Evolutionary conservation across 1,140 invertebrate genomes (phyloP).

Genomic region (Lepidotrigona ventralis): DNA sequence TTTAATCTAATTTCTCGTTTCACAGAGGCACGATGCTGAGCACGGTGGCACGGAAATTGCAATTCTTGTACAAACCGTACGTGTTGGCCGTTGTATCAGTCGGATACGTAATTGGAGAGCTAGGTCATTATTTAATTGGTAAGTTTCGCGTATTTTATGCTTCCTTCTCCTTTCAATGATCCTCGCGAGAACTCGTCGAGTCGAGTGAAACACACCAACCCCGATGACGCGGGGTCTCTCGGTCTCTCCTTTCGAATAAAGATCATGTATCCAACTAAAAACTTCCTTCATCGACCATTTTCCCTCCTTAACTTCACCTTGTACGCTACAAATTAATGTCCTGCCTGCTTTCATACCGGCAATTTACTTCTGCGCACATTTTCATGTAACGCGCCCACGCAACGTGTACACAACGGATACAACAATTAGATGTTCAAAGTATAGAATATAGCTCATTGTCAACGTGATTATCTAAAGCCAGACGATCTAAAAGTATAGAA

Average conservation of each 20-base stretch:
- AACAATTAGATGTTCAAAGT: constrained; percentile 6
- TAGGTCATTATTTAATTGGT: constrained; percentile 93
- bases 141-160: constrained; percentile 43
- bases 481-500: constrained; percentile 5
- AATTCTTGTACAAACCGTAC: constrained; percentile 87
- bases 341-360: neutral
- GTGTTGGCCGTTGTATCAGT: constrained; percentile 88
- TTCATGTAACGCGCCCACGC: neutral
- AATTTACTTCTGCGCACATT: neutral
- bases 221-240: no score
- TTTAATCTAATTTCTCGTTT: constrained; percentile 3
- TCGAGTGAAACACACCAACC: neutral
- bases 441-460: neutral
- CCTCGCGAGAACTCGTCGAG: neutral
- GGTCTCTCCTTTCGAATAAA: neutral
- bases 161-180: neutral
- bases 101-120: constrained; percentile 90
- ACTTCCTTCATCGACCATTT: neutral
- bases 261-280: neutral
- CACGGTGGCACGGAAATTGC: constrained; percentile 82
- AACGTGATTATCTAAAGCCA: neutral
- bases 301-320: neutral
- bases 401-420: neutral
- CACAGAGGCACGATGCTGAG: constrained; percentile 70
- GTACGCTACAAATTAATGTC: neutral